Conservation (phyloP, 37 sponge, comb jelly and placozoan genomes). For the Tethya wilhelma region DNA sequence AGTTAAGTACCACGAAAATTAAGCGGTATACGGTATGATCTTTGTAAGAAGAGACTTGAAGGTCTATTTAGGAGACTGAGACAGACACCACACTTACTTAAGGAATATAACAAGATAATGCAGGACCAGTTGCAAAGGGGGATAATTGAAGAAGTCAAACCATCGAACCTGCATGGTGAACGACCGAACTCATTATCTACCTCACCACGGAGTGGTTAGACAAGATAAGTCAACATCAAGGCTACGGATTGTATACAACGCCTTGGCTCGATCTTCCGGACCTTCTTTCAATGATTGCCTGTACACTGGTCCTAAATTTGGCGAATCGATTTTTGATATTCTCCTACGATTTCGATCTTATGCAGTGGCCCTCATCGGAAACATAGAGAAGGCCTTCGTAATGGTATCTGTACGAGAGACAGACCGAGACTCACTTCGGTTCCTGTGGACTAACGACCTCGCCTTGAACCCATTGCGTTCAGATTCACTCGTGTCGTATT, state of each 20-base stretch:
- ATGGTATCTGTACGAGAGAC: background rate
- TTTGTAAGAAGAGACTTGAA: too few species aligned
- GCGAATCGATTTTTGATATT: constrained; percentile 22
- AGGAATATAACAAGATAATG: constrained; percentile 30
- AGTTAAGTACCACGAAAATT: too few species aligned
- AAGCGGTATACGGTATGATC: too few species aligned
- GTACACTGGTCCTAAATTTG: too few species aligned
- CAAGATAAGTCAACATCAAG: constrained; percentile 22
- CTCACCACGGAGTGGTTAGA: constrained; percentile 25
- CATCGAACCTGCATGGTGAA: too few species aligned
- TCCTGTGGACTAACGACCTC: constrained; percentile 29
- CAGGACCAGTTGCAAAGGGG: constrained; percentile 10
- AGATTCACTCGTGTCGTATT: too few species aligned
- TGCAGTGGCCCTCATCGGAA: constrained; percentile 3
- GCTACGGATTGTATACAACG: too few species aligned
- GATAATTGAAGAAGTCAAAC: constrained; percentile 17
- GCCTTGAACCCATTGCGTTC: too few species aligned
- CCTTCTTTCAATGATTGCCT: too few species aligned
- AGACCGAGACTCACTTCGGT: constrained; percentile 19
- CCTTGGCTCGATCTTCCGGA: too few species aligned
- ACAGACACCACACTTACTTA: constrained; percentile 7
- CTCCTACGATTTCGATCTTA: constrained; percentile 10
- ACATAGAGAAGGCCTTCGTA: constrained; percentile 38
- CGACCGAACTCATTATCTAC: too few species aligned
- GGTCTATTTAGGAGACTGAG: too few species aligned